Base-by-base conservation (phyloP, 2,888 invertebrate genomes). In the Sympetrum striolatum region DNA sequence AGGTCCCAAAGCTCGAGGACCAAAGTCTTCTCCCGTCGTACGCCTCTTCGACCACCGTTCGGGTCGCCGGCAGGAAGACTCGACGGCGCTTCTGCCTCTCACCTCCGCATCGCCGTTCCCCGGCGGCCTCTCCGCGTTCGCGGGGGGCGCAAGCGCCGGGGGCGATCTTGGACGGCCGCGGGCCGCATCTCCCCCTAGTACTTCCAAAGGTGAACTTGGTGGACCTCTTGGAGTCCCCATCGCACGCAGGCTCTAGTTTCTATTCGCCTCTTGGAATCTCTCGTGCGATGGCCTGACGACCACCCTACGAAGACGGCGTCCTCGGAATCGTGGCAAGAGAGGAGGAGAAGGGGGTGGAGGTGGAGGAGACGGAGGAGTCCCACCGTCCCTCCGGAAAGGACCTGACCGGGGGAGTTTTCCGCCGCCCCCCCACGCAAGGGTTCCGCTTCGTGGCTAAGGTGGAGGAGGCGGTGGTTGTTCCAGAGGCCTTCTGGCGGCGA, bases 281-380 rank as follows among this genome's bases (percentile, higher is more conserved):
- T 80, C 80, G 15, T 22, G 60, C 35, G 48, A 86, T 86, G 86
- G 58, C 86, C 31, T 86, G 86, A 86, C 86, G 60, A 53, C 25
- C 58, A 86, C 60, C 35, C 82, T 25, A 53, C 82, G 86, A 86
- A 86, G 86, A 86, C 86, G 86, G 86, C 86, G 58, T 22, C 35
- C 86, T 53, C 58, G 58, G 86, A 86, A 58, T 58, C 86, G 86
- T 86, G 86, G 53, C 48, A 82, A 82, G 48, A 18, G 82, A 53
- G 82, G 86, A 86, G 86, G 86, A 60, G 86, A 37, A 86, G 86
- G 58, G 86, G 86, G 60, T 86, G 86, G 86, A 53, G 60, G 86
- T 86, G 86, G 86, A 86, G 86, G 60, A 35, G 86, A 58, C 86
- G 86, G 60, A 86, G 86, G 58, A 48, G 48, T 48, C 48, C 48